Percentiles rank a stretch among this genome's conserved stretches.
phyloP scores from a whole-genome alignment of 1,140 invertebrate species.

The Temnothorax curvispinosus region DNA sequence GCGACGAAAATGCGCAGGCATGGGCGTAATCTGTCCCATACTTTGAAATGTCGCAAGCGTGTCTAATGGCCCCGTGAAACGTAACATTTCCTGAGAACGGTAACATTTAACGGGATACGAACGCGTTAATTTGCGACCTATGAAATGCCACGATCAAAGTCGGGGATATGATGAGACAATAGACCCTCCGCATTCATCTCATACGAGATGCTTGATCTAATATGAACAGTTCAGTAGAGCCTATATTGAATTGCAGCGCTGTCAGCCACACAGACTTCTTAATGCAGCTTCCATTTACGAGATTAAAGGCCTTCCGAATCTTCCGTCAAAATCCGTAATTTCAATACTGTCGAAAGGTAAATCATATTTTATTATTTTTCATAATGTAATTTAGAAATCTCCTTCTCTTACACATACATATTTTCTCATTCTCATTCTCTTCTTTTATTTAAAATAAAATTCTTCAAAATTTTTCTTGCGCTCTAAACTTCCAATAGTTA shows the following conservation, averaged over 20 bases:
- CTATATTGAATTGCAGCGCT: slow-evolving; percentile 36
- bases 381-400: not conserved
- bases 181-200: slow-evolving; percentile 3
- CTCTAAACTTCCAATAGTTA: not conserved
- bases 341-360: slow-evolving; percentile 33
- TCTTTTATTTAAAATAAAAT: not conserved
- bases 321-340: slow-evolving; percentile 27
- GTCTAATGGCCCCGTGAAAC: slow-evolving; percentile 7
- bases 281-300: slow-evolving; percentile 50
- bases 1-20: not conserved
- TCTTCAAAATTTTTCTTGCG: not conserved
- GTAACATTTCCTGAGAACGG: not conserved
- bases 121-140: slow-evolving; percentile 29
- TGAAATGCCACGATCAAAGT: slow-evolving; percentile 39
- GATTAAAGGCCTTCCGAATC: slow-evolving; percentile 42
- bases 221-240: slow-evolving; percentile 26
- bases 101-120: not conserved
- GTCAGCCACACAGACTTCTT: slow-evolving; percentile 11
- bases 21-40: slow-evolving; percentile 1
- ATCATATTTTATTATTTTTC: slow-evolving; percentile 7
- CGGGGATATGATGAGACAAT: not conserved
- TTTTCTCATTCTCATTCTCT: not conserved
- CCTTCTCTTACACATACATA: not conserved
- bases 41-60: not conserved
- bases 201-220: slow-evolving; percentile 36